Percentiles rank a stretch among this genome's conserved stretches.
These are phyloP conservation scores for Platyscapa corneri DNA, from an alignment of 1,140 invertebrate species.

Conservation along the genomic window DNA sequence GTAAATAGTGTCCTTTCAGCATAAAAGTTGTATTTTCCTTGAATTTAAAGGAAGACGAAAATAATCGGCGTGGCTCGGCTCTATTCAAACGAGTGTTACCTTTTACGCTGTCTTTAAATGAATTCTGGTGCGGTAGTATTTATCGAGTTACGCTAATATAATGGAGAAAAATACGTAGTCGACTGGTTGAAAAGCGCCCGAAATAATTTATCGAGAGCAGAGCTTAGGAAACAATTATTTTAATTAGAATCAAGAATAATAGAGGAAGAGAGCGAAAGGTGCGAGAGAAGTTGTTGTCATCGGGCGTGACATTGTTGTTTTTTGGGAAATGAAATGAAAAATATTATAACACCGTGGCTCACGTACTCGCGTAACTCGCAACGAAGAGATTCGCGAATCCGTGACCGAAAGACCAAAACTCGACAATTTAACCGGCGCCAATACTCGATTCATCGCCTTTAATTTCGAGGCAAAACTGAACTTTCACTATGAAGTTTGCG, in stretches of 20 bases:
- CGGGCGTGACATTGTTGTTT: no score
- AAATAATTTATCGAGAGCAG: neutral
- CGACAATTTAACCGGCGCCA: neutral
- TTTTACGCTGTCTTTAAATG: no score
- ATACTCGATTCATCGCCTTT: slow-evolving; percentile 21
- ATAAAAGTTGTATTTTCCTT: neutral
- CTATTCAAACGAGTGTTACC: no score
- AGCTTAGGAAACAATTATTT: no score
- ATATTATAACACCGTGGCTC: no score
- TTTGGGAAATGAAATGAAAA: no score
- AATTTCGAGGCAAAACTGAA: neutral
- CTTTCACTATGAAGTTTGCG: slow-evolving; percentile 20
- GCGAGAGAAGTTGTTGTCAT: neutral
- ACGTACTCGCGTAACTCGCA: no score
- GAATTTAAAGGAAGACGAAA: neutral
- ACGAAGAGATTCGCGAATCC: no score
- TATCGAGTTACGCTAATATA: neutral
- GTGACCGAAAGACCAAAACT: neutral
- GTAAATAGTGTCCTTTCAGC: neutral
- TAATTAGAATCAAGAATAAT: neutral
- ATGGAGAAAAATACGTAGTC: neutral
- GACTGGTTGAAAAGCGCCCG: neutral
- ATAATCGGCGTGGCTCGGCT: no score
- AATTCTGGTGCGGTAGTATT: no score
- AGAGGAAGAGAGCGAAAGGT: neutral